A percentile compares a stretch with the other conserved stretches of the same genome.
Conservation (phyloP, 2,113 vertebrate species). For the Seriola dumerili region DNA sequence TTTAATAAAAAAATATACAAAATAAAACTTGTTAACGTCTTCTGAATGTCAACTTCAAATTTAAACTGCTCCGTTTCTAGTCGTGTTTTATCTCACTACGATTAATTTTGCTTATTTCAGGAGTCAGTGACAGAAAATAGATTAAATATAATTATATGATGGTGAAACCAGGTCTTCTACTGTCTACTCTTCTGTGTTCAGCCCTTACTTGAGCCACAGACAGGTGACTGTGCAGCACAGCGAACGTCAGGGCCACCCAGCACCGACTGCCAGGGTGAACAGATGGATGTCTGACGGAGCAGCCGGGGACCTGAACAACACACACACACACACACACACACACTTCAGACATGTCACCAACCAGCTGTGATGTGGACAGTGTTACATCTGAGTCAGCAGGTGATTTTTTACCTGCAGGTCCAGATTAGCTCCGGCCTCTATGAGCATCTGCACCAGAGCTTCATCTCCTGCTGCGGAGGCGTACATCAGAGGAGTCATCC, state of each 20-base stretch:
- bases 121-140: no score
- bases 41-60: no score
- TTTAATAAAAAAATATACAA: no score
- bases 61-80: no score
- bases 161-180: no score
- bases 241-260: constrained; percentile 92
- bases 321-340: constrained; percentile 3
- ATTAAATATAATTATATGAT: no score
- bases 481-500: constrained; percentile 95
- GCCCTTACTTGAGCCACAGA: constrained; percentile 57
- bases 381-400: neutral
- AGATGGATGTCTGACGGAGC: constrained; percentile 87
- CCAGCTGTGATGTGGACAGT: neutral
- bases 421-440: constrained; percentile 91
- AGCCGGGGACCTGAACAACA: constrained; percentile 87
- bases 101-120: no score
- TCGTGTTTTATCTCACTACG: no score
- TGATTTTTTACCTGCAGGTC: constrained; percentile 76
- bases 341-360: neutral
- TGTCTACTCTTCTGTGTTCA: neutral
- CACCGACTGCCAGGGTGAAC: constrained; percentile 91
- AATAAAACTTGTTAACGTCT: no score
- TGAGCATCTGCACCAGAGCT: constrained; percentile 96
- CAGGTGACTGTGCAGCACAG: constrained; percentile 91
- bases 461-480: constrained; percentile 94